Base-by-base conservation (phyloP, 2,113 vertebrate genomes). In the Talpa occidentalis region DNA sequence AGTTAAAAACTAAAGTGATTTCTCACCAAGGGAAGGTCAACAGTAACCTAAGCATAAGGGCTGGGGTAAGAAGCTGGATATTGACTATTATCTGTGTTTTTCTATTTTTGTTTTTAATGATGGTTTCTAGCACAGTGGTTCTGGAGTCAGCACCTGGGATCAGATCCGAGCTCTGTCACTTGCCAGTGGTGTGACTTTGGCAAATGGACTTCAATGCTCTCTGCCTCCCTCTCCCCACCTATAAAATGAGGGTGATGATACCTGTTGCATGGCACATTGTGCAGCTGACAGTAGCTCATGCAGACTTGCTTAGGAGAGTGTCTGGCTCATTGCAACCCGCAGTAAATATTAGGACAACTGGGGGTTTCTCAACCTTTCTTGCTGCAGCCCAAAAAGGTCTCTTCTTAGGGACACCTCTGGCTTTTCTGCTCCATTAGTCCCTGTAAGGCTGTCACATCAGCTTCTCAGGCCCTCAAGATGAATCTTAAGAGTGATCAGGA, bases 1-100 rank as follows among this genome's bases (percentile, higher is more conserved):
- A 21, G 37, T 67, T 30, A 82, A 94, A 94, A 93, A 52, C 30
- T 37, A 52, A 90, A 82, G 11, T 54, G n/a, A 85, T 93, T 80
- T 88, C 40, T 35, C 56, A 66, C 88, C 67, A 88, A 91, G 44
- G 17, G 44, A 88, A 86, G 15, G 30, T 82, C 52, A 89, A 2
- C 22, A 60, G 69, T 86, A 62, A 64, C 19, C 49, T 64, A 72
- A 28, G 26, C 69, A 42, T 70, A 2, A 79, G 82, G 73, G 62
- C 5, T 62, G 17, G 8, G 59, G 4, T 76, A 14, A 85, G 67
- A 84, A 77, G 40, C 28, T 76, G 17, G 54, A 15, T 59, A 93
- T 30, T 88, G 73, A 85, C 8, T 62, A 64, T 28, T 76, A 12
- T 14, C 37, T 87, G 17, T 76, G 54, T 80, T 91, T 88, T 93